Percentiles rank a stretch among this genome's conserved stretches.
Evolutionary conservation across 2,113 vertebrate species (phyloP).

Genomic region (Eira barbara): DNA sequence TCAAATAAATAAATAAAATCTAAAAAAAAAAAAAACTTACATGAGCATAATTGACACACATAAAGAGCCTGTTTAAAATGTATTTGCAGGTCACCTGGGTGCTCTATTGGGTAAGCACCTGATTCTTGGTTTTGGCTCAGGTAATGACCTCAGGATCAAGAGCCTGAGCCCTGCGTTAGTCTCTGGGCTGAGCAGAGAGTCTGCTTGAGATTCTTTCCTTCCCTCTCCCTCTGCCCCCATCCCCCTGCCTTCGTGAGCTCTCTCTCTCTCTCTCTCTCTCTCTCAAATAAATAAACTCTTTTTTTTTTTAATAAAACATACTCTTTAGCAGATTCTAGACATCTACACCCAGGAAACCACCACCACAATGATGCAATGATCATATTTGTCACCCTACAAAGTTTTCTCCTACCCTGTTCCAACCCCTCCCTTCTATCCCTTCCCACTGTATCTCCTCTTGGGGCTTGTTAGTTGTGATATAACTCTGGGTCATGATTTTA

Average conservation of each 20-base stretch:
- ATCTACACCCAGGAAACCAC: not conserved
- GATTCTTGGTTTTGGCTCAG: not conserved
- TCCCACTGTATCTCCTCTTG: not conserved
- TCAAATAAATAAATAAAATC: too few species aligned
- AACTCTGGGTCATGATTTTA: not conserved
- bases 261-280: not conserved
- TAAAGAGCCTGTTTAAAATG: not conserved
- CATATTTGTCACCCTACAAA: not conserved
- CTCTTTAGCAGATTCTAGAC: not conserved
- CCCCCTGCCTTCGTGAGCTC: not conserved
- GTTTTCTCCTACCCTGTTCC: not conserved
- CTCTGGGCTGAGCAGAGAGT: not conserved
- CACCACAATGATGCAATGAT: not conserved
- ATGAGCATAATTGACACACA: too few species aligned
- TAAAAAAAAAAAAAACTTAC: not conserved
- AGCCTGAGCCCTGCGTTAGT: not conserved
- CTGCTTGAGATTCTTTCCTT: not conserved
- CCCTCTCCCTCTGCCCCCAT: not conserved
- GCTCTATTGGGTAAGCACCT: not conserved
- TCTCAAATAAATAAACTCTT: not conserved
- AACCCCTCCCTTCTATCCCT: not conserved
- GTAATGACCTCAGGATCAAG: not conserved
- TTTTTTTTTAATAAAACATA: not conserved
- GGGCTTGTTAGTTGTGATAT: not conserved
- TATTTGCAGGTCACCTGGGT: not conserved